These are phyloP conservation scores for Lasiurus cinereus DNA, from an alignment of 2,113 vertebrate species.

Conservation along the genomic window DNA sequence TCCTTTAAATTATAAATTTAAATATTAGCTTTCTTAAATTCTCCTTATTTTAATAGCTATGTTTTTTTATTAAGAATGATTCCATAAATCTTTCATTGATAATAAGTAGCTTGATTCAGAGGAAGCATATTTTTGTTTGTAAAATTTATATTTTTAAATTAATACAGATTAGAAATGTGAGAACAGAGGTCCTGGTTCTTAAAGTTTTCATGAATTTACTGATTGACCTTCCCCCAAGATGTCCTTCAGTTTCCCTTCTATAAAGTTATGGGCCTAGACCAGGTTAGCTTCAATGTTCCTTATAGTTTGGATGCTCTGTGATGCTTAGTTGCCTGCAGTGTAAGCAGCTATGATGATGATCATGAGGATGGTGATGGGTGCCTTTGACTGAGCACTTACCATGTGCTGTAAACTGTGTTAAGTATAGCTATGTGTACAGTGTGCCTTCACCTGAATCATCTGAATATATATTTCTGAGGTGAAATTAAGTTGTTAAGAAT, in stretches of 20 bases:
- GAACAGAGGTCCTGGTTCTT: neutral
- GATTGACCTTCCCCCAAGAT: neutral
- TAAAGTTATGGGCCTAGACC: neutral
- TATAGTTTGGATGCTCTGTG: neutral
- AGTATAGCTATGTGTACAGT: neutral
- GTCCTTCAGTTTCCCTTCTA: neutral
- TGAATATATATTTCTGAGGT: neutral
- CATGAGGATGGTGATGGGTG: neutral
- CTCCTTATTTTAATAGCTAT: neutral
- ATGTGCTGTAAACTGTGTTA: neutral
- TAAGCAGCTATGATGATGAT: neutral
- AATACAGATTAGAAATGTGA: neutral
- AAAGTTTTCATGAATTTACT: conserved; percentile 8
- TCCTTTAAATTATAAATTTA: conserved; percentile 52
- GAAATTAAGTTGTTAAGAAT: conserved; percentile 50
- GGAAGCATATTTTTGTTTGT: neutral
- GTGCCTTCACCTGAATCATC: neutral
- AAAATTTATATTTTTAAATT: conserved; percentile 40
- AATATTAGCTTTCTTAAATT: conserved; percentile 10
- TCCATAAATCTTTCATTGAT: neutral
- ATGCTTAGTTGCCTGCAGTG: neutral
- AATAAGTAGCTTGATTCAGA: neutral
- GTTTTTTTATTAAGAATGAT: neutral
- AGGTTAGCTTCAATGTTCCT: neutral
- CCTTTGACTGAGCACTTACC: neutral